Evolutionary conservation across 1,140 invertebrate genomes (phyloP).

Genomic region (Colletes gigas): DNA sequence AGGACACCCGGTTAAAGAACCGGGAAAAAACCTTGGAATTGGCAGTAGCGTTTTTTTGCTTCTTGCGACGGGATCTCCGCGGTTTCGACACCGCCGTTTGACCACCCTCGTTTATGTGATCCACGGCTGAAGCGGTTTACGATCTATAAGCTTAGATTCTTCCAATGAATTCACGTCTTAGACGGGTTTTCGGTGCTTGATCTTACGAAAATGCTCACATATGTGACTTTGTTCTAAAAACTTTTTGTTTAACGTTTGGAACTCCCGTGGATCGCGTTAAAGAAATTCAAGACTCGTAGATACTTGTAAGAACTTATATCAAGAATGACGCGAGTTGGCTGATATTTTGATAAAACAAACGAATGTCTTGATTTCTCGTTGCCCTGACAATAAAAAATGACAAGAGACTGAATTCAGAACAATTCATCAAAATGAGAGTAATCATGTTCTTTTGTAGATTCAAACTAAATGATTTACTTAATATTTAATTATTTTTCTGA

Average conservation of each 20-base stretch:
- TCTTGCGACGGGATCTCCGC: slow-evolving; percentile 72
- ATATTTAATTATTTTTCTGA: neutral
- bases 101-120: slow-evolving; percentile 65
- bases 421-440: neutral
- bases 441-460: neutral
- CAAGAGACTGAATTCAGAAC: slow-evolving; percentile 14
- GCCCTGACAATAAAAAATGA: slow-evolving; percentile 43
- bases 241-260: neutral
- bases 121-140: slow-evolving; percentile 64
- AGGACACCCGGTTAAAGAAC: neutral
- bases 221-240: neutral
- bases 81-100: slow-evolving; percentile 64
- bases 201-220: slow-evolving; percentile 12
- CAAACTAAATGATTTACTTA: neutral
- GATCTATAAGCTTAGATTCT: slow-evolving; percentile 13
- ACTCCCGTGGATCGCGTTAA: slow-evolving; percentile 19
- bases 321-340: neutral
- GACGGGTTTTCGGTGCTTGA: neutral
- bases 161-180: neutral
- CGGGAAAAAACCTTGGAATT: slow-evolving; percentile 64
- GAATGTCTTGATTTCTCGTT: slow-evolving; percentile 31
- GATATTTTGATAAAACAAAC: slow-evolving; percentile 30
- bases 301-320: slow-evolving; percentile 18
- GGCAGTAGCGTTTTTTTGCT: slow-evolving; percentile 63
- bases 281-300: slow-evolving; percentile 1